phyloP scores from a whole-genome alignment of 2,113 vertebrate species.

The Hyperopisus bebe region DNA sequence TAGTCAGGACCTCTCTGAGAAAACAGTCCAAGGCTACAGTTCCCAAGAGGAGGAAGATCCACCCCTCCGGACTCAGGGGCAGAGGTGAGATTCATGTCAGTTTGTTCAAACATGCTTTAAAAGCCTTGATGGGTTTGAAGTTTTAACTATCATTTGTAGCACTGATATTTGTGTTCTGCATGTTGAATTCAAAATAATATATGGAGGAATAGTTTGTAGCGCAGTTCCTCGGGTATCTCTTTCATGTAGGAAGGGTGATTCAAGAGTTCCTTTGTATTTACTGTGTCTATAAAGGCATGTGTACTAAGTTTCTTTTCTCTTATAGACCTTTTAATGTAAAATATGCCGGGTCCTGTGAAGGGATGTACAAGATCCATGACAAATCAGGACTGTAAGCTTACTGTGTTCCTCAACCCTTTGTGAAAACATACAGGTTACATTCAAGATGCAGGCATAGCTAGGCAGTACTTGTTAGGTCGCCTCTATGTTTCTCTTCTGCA shows the following conservation, averaged over 20 bases:
- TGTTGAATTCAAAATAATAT: neutral
- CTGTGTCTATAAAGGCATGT: neutral
- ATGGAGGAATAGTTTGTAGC: neutral
- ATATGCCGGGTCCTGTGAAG: neutral
- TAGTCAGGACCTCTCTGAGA: constrained; percentile 18
- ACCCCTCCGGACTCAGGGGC: constrained; percentile 34
- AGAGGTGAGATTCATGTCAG: constrained; percentile 29
- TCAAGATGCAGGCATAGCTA: neutral
- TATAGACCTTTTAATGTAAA: neutral
- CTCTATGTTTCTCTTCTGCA: neutral
- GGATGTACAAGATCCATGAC: neutral
- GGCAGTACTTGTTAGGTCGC: neutral
- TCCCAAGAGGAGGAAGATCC: constrained; percentile 39
- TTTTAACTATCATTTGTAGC: neutral
- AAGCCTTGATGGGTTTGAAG: neutral
- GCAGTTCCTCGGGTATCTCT: neutral
- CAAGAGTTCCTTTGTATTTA: neutral
- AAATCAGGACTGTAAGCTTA: neutral
- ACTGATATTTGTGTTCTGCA: neutral
- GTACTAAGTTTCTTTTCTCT: neutral
- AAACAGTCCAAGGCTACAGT: constrained; percentile 13
- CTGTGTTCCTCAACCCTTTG: neutral
- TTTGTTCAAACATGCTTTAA: neutral
- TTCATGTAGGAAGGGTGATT: neutral
- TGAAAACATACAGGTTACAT: neutral